Conservation (phyloP, 2,888 invertebrate genomes). For the Odiellus spinosus region DNA sequence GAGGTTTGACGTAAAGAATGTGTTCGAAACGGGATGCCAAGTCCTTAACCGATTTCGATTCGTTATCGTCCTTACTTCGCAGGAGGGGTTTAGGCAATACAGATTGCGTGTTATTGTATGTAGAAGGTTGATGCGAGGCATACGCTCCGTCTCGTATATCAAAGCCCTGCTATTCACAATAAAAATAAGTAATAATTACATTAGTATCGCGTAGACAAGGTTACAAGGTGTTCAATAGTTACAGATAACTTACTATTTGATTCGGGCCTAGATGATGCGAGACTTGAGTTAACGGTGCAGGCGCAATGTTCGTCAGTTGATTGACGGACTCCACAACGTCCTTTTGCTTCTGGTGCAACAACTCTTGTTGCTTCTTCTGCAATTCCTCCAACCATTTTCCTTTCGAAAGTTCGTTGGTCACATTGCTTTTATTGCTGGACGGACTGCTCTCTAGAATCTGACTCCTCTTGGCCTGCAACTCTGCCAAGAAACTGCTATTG, state of each 20-base stretch:
- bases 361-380: constrained; percentile 48
- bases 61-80: neutral
- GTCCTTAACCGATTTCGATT: neutral
- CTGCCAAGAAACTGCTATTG: constrained; percentile 16
- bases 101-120: no score
- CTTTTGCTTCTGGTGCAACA: constrained; percentile 37
- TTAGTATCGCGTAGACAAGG: no score
- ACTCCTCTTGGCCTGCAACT: constrained; percentile 29
- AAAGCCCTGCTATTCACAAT: no score
- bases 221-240: no score
- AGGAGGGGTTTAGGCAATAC: no score
- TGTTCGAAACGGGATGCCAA: neutral
- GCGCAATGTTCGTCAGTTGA: neutral
- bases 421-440: no score
- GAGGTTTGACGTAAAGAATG: no score
- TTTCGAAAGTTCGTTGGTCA: constrained; percentile 19
- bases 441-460: constrained; percentile 25
- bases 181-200: no score
- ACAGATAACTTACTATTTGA: no score
- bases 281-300: constrained; percentile 1
- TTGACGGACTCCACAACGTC: neutral
- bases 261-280: neutral
- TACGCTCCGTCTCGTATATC: no score
- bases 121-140: no score
- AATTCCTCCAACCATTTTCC: constrained; percentile 60